Percentiles rank a stretch among this genome's conserved stretches.
Conservation (phyloP, 2,113 vertebrate genomes). For the Cyanocitta stelleri region DNA sequence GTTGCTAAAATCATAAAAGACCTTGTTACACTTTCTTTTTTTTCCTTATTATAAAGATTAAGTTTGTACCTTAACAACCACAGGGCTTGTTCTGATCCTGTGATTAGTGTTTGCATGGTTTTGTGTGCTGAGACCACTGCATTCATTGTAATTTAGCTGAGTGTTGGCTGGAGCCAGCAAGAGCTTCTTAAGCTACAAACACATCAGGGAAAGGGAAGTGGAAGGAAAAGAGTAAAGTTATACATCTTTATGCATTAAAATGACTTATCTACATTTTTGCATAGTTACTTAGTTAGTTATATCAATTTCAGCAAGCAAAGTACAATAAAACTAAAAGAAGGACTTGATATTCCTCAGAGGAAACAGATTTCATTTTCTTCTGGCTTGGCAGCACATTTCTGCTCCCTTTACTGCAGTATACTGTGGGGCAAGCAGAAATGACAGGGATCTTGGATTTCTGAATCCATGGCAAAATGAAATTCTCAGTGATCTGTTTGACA, state of each 20-base stretch:
- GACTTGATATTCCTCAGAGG: neutral
- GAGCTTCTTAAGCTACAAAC: conserved; percentile 96
- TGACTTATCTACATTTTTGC: neutral
- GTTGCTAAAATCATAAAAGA: neutral
- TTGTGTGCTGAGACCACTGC: conserved; percentile 93
- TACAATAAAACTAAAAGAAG: conserved; percentile 2
- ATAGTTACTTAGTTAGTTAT: neutral
- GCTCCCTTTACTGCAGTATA: neutral
- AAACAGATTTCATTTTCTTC: neutral
- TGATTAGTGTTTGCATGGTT: conserved; percentile 94
- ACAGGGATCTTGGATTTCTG: neutral
- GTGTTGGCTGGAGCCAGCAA: conserved; percentile 97
- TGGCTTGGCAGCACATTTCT: neutral
- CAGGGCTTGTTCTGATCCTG: conserved; percentile 94
- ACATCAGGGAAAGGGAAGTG: conserved; percentile 38
- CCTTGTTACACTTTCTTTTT: neutral
- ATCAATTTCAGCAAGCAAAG: neutral
- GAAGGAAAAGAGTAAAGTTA: conserved; percentile 50
- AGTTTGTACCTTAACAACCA: conserved; percentile 90
- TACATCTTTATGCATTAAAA: neutral
- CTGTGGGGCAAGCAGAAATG: neutral
- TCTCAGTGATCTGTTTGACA: neutral
- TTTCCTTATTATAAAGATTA: conserved; percentile 44
- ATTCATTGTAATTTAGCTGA: conserved; percentile 99
- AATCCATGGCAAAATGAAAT: neutral